Conservation (phyloP, 2,113 vertebrate genomes). For the Myrmecophaga tridactyla region DNA sequence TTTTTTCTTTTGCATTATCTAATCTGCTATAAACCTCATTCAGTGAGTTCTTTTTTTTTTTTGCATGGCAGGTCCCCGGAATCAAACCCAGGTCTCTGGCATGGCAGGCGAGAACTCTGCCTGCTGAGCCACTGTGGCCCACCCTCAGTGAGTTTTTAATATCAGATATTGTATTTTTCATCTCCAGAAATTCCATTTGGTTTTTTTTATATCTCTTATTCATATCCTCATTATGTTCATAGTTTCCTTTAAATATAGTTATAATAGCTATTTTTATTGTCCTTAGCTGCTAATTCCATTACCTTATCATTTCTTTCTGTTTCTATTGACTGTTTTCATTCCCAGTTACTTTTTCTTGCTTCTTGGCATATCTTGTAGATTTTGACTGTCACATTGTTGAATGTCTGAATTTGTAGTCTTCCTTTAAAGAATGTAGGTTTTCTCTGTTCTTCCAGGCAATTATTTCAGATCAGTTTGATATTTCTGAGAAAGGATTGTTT, state of each 20-base stretch:
- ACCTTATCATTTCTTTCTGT: not conserved
- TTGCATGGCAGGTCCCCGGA: too few relatives aligned
- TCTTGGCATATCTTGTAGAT: not conserved
- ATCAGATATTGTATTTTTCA: not conserved
- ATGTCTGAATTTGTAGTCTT: not conserved
- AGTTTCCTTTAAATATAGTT: slow-evolving; percentile 6
- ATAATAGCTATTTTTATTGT: not conserved
- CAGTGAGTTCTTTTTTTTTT: not conserved
- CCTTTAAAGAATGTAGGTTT: not conserved
- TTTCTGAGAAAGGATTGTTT: not conserved
- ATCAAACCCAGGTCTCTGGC: too few relatives aligned
- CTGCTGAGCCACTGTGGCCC: too few relatives aligned
- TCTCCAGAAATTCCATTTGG: not conserved
- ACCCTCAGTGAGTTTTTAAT: not conserved
- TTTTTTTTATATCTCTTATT: not conserved
- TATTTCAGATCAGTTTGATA: not conserved
- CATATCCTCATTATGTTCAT: not conserved
- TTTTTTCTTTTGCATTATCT: not conserved
- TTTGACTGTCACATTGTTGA: not conserved
- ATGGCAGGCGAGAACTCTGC: too few relatives aligned
- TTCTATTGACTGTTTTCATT: not conserved
- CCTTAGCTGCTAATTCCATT: not conserved
- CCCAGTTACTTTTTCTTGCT: not conserved
- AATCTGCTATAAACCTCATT: not conserved
- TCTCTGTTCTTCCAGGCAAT: not conserved